Base-by-base conservation (phyloP, 35 echinoderm and acorn worm species). In the Stichopus chloronotus region DNA sequence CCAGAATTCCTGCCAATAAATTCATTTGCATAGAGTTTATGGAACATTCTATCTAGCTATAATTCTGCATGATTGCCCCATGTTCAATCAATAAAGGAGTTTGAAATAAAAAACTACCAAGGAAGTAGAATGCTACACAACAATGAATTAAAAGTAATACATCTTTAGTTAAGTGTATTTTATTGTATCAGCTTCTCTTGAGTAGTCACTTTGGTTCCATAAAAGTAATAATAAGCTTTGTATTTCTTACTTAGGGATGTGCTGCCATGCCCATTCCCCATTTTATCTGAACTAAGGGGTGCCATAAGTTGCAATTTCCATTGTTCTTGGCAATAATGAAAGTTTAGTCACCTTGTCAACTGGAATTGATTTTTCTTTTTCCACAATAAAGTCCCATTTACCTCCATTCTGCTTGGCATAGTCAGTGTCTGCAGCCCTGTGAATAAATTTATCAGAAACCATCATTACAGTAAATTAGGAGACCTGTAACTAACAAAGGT, bases 351-450 rank as follows among this genome's bases (percentile, higher is more conserved):
- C 92, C 82, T 86, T 76, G 82, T 93, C 92, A 30, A 77, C 82
- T 5, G 92, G 92, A 65, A 93, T 93, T 56, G 92, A 59, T 54
- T 93, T 86, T 22, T 93, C 92, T 78, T 86, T 93, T 87, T 93
- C 92, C 68, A 93, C 83, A 59, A 93, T 93, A n/a, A 93, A 93
- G 78, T 93, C 55, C 92, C 92, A 93, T 55, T 93, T 93, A 13
- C 92, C 92, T 55, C 92, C 92, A 93, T 93, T 93, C 30, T 86
- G 59, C 52, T 86, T 93, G 12, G 92, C 83, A 25, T 93, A 93
- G 61, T 93, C 92, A 19, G 92, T 93, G 17, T 86, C 80, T 52
- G 79, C 78, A 87, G 80, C 52, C 92, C 92, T 93, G 63, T 60
- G 43, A 87, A 87, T 52, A 74, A 20, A 74, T 61, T 61, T 3